phyloP scores from a whole-genome alignment of 2,888 invertebrate genomes.

The Yponomeuta evonymella region DNA sequence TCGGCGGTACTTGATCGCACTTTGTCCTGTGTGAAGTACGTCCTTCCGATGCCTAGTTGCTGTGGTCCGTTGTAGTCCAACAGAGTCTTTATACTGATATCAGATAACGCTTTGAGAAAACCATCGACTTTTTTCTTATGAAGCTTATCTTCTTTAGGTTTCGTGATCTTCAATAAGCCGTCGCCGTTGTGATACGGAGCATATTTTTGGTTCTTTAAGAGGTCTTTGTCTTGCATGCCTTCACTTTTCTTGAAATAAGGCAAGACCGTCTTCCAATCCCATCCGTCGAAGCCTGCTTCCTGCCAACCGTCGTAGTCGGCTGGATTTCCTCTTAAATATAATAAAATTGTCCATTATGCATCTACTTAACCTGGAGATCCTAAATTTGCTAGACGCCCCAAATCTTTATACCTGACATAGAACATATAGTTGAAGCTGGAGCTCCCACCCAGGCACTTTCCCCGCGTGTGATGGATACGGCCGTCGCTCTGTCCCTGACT shows the following conservation, averaged over 20 bases:
- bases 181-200: conserved; percentile 37
- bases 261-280: conserved; percentile 60
- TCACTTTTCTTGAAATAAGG: conserved; percentile 55
- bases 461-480: neutral
- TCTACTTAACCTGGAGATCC: neutral
- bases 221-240: conserved; percentile 28
- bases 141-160: conserved; percentile 33
- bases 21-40: conserved; percentile 5
- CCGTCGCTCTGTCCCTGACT: neutral
- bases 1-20: conserved; percentile 4
- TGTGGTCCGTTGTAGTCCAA: conserved; percentile 5
- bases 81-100: conserved; percentile 11
- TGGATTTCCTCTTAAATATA: conserved; percentile 39
- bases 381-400: neutral
- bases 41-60: neutral
- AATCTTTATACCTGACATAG: conserved; percentile 4
- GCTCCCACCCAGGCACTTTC: conserved; percentile 9
- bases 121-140: conserved; percentile 29
- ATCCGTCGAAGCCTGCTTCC: conserved; percentile 52
- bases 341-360: neutral
- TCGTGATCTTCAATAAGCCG: too few species aligned
- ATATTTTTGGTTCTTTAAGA: conserved; percentile 10
- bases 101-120: neutral
- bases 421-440: conserved; percentile 10
- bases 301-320: conserved; percentile 62